Conservation (phyloP, 2,888 invertebrate species). For the Philopedon plagiatum region DNA sequence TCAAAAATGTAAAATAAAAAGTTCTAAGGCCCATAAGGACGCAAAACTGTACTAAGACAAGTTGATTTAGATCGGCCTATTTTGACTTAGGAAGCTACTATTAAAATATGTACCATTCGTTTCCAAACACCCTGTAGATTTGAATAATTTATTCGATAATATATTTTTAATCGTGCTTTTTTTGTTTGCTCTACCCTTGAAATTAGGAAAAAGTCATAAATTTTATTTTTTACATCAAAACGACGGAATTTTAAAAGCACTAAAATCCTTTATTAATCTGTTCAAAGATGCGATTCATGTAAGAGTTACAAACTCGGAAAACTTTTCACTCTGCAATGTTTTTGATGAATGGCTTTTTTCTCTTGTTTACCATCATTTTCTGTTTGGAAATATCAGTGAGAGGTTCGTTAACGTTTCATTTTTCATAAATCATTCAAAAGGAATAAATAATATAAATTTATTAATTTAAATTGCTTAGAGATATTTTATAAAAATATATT, state of each 20-base stretch:
- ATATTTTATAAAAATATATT: too few species aligned
- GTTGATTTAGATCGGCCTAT: too few species aligned
- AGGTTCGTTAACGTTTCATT: not conserved
- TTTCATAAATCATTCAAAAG: not conserved
- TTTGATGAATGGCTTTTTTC: not conserved
- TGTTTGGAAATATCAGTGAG: not conserved
- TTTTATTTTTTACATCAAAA: not conserved
- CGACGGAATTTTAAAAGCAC: not conserved
- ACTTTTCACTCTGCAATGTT: constrained; percentile 1
- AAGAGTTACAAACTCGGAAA: not conserved
- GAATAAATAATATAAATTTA: too few species aligned
- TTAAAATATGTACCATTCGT: too few species aligned
- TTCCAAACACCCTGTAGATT: too few species aligned
- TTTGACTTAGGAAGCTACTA: too few species aligned
- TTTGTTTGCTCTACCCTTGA: too few species aligned
- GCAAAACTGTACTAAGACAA: too few species aligned
- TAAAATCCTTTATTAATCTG: not conserved
- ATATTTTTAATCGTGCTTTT: too few species aligned
- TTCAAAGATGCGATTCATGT: not conserved
- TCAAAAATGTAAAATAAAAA: too few species aligned
- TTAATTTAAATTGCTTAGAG: not conserved
- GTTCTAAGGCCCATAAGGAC: too few species aligned
- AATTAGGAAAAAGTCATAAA: not conserved
- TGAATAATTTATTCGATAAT: too few species aligned
- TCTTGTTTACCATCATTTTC: not conserved